phyloP scores from a whole-genome alignment of 2,797 vertebrate genomes.

The Picus viridis region DNA sequence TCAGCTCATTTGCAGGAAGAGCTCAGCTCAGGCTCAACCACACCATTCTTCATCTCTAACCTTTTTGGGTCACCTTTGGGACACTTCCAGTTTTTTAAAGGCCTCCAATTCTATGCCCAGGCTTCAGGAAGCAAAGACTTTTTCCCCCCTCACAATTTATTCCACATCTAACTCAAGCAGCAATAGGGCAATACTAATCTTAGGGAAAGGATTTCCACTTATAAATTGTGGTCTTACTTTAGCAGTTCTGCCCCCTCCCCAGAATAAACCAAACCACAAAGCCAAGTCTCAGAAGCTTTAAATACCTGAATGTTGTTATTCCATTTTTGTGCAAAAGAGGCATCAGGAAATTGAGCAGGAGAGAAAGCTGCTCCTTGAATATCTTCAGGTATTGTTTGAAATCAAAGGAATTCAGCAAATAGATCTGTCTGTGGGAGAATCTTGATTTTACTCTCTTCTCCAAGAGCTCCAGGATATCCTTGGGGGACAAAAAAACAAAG shows the following conservation, averaged over 20 bases:
- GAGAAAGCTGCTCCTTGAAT: slow-evolving; percentile 83
- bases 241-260: not conserved
- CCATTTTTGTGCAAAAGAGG: slow-evolving; percentile 86
- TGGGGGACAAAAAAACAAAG: not conserved
- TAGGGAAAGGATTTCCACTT: not conserved
- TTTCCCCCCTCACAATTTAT: not conserved
- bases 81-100: not conserved
- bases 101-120: not conserved
- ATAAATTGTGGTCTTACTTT: not conserved
- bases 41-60: not conserved
- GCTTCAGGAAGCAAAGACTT: not conserved
- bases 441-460: slow-evolving; percentile 98
- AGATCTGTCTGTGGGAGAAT: slow-evolving; percentile 96
- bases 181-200: not conserved
- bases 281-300: not conserved
- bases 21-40: not conserved
- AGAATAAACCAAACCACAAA: too few species aligned
- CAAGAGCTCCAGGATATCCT: slow-evolving; percentile 95
- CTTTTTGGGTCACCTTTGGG: not conserved
- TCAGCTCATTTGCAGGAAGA: not conserved
- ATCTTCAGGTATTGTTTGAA: slow-evolving; percentile 85
- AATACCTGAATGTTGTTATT: slow-evolving; percentile 85
- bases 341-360: slow-evolving; percentile 84
- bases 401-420: slow-evolving; percentile 84
- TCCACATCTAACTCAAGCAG: not conserved